These are phyloP conservation scores for Psammodynastes pulverulentus DNA, from an alignment of 2,113 vertebrate species.

Conservation along the genomic window DNA sequence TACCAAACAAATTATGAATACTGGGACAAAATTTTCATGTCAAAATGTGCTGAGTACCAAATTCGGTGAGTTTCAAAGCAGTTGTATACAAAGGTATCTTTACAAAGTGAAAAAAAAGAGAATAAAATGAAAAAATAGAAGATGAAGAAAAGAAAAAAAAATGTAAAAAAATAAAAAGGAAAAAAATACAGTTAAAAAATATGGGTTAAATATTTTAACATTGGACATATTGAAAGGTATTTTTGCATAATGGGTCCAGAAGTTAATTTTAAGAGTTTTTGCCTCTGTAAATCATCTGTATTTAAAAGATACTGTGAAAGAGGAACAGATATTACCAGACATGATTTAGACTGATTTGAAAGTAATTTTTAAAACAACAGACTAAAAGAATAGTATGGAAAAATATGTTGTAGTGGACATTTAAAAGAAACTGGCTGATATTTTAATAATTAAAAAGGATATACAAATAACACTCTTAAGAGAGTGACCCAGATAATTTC, in stretches of 20 bases:
- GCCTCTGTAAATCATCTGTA: not conserved
- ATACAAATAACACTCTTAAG: not conserved
- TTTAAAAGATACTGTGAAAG: not conserved
- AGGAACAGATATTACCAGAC: not conserved
- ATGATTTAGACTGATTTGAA: not conserved
- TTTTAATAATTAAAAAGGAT: not conserved
- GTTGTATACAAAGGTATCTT: not conserved
- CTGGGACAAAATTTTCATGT: not conserved
- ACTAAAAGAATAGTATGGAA: not conserved
- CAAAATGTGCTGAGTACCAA: not conserved
- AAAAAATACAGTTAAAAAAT: not conserved
- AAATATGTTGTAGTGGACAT: not conserved
- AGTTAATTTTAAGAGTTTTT: not conserved
- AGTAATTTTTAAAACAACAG: not conserved
- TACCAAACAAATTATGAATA: not conserved
- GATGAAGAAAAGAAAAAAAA: not conserved
- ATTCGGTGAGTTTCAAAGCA: not conserved
- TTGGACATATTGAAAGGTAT: not conserved
- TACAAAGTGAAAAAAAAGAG: not conserved
- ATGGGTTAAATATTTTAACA: not conserved
- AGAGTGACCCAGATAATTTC: not conserved
- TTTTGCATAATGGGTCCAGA: not conserved
- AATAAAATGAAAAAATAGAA: not conserved
- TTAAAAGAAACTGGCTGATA: not conserved
- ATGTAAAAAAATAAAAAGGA: not conserved